Evolutionary conservation across 2,113 vertebrate species (phyloP), one percentile per base, ranked within the genome.

Genomic region (Leuciscus idus): DNA sequence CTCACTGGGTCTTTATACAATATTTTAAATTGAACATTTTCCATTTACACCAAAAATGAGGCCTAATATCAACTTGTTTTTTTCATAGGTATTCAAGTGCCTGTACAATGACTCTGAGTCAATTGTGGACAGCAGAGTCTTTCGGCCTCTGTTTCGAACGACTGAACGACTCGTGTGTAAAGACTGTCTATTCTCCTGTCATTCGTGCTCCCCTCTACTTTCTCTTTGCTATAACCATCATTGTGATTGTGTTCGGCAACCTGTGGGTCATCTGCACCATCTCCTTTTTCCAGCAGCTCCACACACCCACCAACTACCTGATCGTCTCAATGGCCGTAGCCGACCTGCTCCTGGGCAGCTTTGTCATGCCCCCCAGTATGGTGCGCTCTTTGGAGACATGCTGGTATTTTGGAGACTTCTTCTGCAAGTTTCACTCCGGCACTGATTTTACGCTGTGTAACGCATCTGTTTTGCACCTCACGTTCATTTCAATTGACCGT

Each of bases 321-420:
- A 92, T 96, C 62, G 91, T 95, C 86, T 97, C 96, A 4, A 94
- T 97, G 95, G 94, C 96, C 50, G 89, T 90, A 0, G 94, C 91
- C 21, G 96, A 96, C 88, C 92, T 96, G 46, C 90, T 97, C 5
- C 86, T 97, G 68, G 96, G 95, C 30, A 90, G 90, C 36, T 77
- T 96, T n/a, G 85, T 96, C 82, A 96, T 97, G 96, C 95, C 96
- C 8, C 94, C 92, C n/a, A 96, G 95, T 78, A 95, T 96, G 95
- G 92, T 96, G 68, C 93, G 94, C 62, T 96, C 95, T 0, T 90
- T 95, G 48, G 96, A 96, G 75, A 90, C 92, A n/a, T 95, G 94
- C 78, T 97, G 96, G 96, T 95, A 95, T 87, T 96, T 96, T 75
- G 96, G 96, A 13, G 89, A 95, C 3, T 15, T 92, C 61, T 94